These are phyloP conservation scores for Peromyscus attwateri DNA, from an alignment of 2,797 vertebrate species.

Conservation along the genomic window DNA sequence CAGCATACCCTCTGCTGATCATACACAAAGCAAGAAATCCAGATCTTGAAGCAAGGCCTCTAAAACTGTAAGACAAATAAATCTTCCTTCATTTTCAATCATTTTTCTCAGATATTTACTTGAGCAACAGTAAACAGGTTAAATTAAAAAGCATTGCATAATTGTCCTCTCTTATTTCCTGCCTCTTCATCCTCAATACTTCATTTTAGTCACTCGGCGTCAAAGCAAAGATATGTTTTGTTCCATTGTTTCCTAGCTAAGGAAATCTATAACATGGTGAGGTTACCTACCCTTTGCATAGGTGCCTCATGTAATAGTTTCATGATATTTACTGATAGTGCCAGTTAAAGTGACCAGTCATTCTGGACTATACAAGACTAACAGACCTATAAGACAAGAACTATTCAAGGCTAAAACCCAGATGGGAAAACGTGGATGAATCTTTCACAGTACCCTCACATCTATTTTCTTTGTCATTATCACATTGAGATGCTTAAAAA, in stretches of 20 bases:
- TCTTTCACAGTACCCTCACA: constrained; percentile 1
- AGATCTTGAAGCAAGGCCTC: neutral
- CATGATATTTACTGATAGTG: neutral
- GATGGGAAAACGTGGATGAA: neutral
- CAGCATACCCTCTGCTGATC: neutral
- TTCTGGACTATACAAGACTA: neutral
- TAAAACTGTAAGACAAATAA: neutral
- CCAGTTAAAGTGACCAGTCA: neutral
- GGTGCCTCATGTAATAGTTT: neutral
- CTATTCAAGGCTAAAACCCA: neutral
- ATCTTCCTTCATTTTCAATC: neutral
- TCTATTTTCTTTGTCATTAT: constrained; percentile 20
- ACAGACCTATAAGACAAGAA: neutral
- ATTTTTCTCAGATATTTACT: neutral
- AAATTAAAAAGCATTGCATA: neutral
- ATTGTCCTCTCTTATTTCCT: neutral
- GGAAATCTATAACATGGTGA: neutral
- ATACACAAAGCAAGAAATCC: neutral
- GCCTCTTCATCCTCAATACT: neutral
- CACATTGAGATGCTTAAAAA: constrained; percentile 34
- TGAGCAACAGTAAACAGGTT: neutral
- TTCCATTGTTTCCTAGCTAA: neutral
- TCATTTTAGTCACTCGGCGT: neutral
- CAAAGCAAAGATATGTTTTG: constrained; percentile 20
- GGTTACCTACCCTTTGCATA: neutral